Conservation (phyloP, 2,113 vertebrate genomes). For the Synodontis membranacea region DNA sequence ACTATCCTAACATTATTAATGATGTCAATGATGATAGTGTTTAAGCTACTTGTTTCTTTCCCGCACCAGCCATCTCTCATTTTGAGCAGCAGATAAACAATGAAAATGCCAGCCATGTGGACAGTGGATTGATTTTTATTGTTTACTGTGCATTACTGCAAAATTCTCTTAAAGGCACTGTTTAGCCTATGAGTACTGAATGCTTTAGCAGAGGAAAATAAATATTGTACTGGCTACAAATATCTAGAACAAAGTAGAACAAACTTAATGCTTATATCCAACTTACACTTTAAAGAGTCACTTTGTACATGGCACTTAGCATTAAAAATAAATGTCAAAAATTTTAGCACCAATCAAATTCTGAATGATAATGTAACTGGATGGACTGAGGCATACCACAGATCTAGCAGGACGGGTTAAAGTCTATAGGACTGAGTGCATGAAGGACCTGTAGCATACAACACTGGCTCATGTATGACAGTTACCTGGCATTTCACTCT, state of each 20-base stretch:
- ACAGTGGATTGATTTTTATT: not conserved
- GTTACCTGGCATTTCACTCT: constrained; percentile 79
- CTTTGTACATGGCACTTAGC: not conserved
- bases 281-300: not conserved
- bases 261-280: not conserved
- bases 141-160: not conserved
- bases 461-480: constrained; percentile 59
- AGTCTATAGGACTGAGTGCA: constrained; percentile 1
- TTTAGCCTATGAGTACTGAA: not conserved
- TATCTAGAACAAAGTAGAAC: not conserved
- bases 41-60: not conserved
- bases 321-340: not conserved
- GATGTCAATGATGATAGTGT: not conserved
- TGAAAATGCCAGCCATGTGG: not conserved
- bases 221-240: not conserved
- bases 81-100: not conserved
- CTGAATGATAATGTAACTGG: constrained; percentile 57
- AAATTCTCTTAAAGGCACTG: not conserved
- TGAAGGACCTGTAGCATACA: constrained; percentile 43
- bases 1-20: not conserved
- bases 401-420: constrained; percentile 55
- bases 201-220: not conserved
- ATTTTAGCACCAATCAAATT: not conserved
- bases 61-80: not conserved
- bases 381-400: constrained; percentile 65